Base-by-base conservation (phyloP, 2,797 vertebrate species). In the Paramormyrops hopkinsi region DNA sequence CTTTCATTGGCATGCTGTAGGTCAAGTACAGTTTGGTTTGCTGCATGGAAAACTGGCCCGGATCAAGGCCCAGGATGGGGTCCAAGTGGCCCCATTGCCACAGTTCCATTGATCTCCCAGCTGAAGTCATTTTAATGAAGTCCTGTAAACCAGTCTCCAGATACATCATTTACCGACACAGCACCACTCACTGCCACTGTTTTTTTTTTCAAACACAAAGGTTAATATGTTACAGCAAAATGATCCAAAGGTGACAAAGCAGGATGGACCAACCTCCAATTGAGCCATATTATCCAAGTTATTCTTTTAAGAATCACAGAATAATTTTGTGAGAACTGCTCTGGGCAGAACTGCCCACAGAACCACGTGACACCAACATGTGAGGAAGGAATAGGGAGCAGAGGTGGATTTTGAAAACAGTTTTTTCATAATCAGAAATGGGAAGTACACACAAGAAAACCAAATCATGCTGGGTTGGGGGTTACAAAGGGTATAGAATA, bases 1-100 rank as follows among this genome's bases (percentile, higher is more conserved):
- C 91, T 91, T 82, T 89, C 90, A 92, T 90, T 29, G 44, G 92
- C 92, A 92, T 92, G 92, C 91, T 92, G 90, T 89, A 91, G 44
- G 54, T 90, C 90, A 73, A 90, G 90, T 88, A 89, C 91, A 88
- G 89, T 90, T 89, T 88, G 89, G 89, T 90, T 90, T 86, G 87
- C 73, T 90, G 90, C 89, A 91, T 91, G 91, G 93, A 92, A 89
- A 91, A 87, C 86, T 41, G 88, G 53, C 89, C 83, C 51, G 44
- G 89, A 90, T 89, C 90, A 91, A 88, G 88, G 90, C 85, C 85
- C 91, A 92, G 92, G 92, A 92, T 89, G 83, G 90, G 25, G 86
- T 91, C 92, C 92, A 92, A 92, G 91, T 91, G 89, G 89, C 88
- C 48, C 89, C 87, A 88, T 91, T 91, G 62, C 51, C 84, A 51